These are phyloP conservation scores for Hirtodrosophila trivittata DNA, from an alignment of 2,888 invertebrate species.

Conservation along the genomic window DNA sequence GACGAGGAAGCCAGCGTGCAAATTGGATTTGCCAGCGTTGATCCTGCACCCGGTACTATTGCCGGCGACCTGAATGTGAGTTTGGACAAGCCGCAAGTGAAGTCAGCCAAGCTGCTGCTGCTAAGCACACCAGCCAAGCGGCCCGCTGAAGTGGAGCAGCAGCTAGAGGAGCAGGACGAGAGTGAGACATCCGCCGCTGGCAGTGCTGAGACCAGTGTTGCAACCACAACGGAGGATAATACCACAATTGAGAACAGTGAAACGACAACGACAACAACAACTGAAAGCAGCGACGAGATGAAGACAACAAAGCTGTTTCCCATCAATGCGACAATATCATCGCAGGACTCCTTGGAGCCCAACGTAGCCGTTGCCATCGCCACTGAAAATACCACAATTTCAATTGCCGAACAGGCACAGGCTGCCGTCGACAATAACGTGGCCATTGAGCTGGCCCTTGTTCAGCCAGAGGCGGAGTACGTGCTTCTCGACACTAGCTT, in stretches of 20 bases:
- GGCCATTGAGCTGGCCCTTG: constrained; percentile 56
- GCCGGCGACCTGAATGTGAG: constrained; percentile 33
- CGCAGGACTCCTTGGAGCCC: constrained; percentile 40
- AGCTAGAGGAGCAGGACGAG: constrained; percentile 74
- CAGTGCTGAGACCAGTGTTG: constrained; percentile 27
- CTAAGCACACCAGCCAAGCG: constrained; percentile 75
- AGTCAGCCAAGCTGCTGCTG: constrained; percentile 72
- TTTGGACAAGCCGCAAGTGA: constrained; percentile 25
- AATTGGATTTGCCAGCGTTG: constrained; percentile 44
- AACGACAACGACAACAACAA: constrained; percentile 24
- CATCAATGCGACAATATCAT: constrained; percentile 60
- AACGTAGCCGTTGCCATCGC: constrained; percentile 56
- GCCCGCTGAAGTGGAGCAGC: constrained; percentile 63
- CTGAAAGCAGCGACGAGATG: constrained; percentile 28
- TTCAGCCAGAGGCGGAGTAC: constrained; percentile 75
- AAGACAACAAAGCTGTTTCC: constrained; percentile 60
- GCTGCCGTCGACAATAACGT: constrained; percentile 62
- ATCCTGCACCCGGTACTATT: constrained; percentile 58
- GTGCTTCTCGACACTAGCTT: constrained; percentile 65
- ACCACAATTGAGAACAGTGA: constrained; percentile 43
- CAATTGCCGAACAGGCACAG: constrained; percentile 62
- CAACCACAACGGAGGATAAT: constrained; percentile 38
- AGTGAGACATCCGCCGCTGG: constrained; percentile 43
- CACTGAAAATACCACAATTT: constrained; percentile 54
- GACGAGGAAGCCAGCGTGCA: constrained; percentile 64